These are phyloP conservation scores for Piaya cayana DNA, from an alignment of 2,113 vertebrate species.

Conservation along the genomic window DNA sequence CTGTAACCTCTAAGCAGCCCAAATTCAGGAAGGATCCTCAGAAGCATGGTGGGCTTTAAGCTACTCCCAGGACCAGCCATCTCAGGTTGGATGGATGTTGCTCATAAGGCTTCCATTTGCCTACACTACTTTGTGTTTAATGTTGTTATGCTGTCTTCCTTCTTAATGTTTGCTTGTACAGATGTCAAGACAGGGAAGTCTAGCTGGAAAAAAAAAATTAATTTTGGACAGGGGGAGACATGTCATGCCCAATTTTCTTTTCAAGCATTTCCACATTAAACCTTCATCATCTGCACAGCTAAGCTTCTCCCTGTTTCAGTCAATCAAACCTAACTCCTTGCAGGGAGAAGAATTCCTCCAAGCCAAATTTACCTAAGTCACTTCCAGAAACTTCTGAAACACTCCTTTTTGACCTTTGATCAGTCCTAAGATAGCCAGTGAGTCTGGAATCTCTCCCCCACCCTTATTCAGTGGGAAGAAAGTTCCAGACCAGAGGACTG, in stretches of 20 bases:
- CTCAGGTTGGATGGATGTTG: background rate
- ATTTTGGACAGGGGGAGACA: background rate
- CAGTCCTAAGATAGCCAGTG: background rate
- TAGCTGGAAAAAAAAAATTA: background rate
- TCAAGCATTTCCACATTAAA: background rate
- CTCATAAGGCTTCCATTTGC: background rate
- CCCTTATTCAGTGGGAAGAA: background rate
- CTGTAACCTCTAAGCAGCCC: background rate
- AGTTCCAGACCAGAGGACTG: background rate
- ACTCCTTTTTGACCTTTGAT: slow-evolving; percentile 3
- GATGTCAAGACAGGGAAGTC: background rate
- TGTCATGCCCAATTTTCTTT: background rate
- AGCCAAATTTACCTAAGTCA: background rate
- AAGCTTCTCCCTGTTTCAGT: background rate
- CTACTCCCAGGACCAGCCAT: background rate
- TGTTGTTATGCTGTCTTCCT: background rate
- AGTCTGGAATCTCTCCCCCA: background rate
- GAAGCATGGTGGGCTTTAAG: background rate
- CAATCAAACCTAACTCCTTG: background rate
- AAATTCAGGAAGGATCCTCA: background rate
- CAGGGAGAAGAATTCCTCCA: background rate
- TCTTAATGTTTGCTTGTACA: background rate
- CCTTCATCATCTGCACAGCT: background rate
- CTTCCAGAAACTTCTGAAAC: slow-evolving; percentile 19
- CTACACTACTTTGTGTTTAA: background rate